These are phyloP conservation scores for Erebia aethiops DNA, from an alignment of 2,888 invertebrate species.

Conservation along the genomic window DNA sequence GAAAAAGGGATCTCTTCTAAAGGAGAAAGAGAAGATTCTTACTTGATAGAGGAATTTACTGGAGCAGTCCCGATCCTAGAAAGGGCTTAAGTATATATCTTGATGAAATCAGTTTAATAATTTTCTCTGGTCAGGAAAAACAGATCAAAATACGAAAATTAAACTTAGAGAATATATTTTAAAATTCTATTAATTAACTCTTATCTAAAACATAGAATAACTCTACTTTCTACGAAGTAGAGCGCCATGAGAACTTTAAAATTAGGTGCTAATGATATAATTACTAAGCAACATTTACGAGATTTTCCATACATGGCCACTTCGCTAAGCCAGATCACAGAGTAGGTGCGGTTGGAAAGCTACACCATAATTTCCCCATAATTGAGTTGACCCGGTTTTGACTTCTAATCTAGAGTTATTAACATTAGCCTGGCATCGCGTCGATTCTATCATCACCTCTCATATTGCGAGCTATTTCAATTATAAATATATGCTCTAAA, in stretches of 20 bases:
- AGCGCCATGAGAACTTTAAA: background rate
- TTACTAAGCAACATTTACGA: conserved; percentile 20
- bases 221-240: background rate
- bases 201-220: background rate
- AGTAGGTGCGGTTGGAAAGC: conserved; percentile 28
- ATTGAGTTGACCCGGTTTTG: conserved; percentile 26
- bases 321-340: conserved; percentile 12
- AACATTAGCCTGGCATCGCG: conserved; percentile 2
- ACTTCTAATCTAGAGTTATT: conserved; percentile 22
- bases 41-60: no score
- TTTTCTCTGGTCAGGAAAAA: no score
- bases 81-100: no score
- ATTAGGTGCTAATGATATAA: conserved; percentile 13
- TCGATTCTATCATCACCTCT: conserved; percentile 14
- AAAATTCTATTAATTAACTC: no score
- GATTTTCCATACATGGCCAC: conserved; percentile 20
- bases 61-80: no score
- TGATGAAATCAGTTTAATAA: no score
- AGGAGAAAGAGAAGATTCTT: no score
- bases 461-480: background rate
- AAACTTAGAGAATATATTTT: no score
- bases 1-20: no score
- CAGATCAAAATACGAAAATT: no score
- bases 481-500: background rate
- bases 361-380: conserved; percentile 31